A percentile compares a stretch with the other conserved stretches of the same genome.
Conservation (phyloP, 2,113 vertebrate species). For the Tychaedon coryphoeus region DNA sequence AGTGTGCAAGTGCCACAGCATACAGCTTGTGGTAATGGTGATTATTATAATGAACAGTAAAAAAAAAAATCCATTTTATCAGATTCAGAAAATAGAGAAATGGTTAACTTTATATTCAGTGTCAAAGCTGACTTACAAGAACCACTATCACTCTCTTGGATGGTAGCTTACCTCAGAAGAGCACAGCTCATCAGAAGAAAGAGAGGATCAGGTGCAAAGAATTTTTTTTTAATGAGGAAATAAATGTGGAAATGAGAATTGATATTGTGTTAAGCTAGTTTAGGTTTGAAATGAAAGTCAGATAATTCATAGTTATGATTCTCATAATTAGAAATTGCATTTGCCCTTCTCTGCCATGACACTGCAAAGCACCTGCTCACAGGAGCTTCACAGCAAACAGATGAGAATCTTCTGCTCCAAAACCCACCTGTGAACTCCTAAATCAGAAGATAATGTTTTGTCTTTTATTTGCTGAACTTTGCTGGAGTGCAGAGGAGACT, state of each 20-base stretch:
- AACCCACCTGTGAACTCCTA: background rate
- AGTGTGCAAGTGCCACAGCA: background rate
- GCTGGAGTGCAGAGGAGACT: background rate
- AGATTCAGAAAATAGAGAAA: background rate
- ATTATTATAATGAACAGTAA: background rate
- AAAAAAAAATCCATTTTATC: background rate
- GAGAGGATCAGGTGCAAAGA: background rate
- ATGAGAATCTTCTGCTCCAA: background rate
- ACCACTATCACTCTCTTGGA: background rate
- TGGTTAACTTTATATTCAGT: background rate
- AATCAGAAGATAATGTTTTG: background rate
- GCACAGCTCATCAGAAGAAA: background rate
- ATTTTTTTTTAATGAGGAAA: background rate
- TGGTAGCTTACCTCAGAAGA: background rate
- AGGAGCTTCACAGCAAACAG: background rate
- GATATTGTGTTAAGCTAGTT: background rate
- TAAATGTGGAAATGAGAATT: background rate
- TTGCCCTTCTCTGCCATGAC: background rate
- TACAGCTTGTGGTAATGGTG: background rate
- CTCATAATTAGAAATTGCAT: background rate
- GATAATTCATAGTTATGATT: background rate
- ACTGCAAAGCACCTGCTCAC: background rate
- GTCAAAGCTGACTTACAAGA: background rate
- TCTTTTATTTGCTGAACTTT: background rate
- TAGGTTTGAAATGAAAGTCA: background rate